Percentiles rank a stretch among this genome's conserved stretches.
These are phyloP conservation scores for Halcyon leucocephala DNA, from an alignment of 2,797 vertebrate genomes.

Conservation along the genomic window DNA sequence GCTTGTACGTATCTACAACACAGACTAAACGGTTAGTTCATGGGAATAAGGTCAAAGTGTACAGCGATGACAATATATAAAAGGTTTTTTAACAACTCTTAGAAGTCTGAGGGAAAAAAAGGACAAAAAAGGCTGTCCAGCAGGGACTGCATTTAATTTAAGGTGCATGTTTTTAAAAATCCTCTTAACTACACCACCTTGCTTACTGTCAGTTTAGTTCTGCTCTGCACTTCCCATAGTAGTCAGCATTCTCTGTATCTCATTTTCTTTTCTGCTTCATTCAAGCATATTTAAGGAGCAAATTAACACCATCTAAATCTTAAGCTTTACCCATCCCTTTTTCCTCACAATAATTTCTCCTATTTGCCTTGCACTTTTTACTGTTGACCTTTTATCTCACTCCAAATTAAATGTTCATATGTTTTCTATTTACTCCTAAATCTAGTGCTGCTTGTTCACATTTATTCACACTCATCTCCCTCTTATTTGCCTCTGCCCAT, in stretches of 20 bases:
- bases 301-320: constrained; percentile 33
- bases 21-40: constrained; percentile 6
- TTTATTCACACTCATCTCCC: constrained; percentile 26
- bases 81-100: constrained; percentile 4
- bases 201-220: constrained; percentile 26
- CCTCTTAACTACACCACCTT: constrained; percentile 4
- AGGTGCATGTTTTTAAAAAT: background rate
- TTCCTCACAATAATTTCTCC: background rate
- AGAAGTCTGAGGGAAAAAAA: background rate
- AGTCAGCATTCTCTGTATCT: constrained; percentile 28
- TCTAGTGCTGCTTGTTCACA: constrained; percentile 11
- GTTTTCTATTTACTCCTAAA: constrained; percentile 32
- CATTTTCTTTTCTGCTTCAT: constrained; percentile 35
- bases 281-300: constrained; percentile 45
- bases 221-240: background rate
- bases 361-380: constrained; percentile 30
- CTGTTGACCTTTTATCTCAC: constrained; percentile 15
- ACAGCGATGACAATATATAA: background rate
- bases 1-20: background rate
- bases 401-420: constrained; percentile 42
- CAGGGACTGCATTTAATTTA: background rate
- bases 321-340: background rate
- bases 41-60: constrained; percentile 21
- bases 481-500: background rate
- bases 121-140: background rate